Conservation (phyloP, 64 coral and sea anemone species). For the Pachyseris speciosa region DNA sequence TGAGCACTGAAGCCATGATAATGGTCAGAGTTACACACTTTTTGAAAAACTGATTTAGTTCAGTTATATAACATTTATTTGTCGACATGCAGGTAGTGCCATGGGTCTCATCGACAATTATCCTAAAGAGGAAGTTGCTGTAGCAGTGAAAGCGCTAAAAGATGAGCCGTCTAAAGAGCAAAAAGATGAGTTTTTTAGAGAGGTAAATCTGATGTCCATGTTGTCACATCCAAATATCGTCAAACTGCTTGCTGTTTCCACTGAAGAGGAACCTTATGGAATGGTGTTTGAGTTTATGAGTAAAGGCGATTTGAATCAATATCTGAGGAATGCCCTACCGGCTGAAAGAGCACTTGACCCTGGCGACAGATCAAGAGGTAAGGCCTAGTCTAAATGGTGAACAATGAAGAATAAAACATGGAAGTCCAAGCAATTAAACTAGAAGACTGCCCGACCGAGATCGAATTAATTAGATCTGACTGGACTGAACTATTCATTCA, state of each 20-base stretch:
- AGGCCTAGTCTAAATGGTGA: background rate
- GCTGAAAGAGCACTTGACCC: slow-evolving; percentile 65
- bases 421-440: too few species aligned
- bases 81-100: slow-evolving; percentile 81
- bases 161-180: slow-evolving; percentile 82
- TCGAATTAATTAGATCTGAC: too few species aligned
- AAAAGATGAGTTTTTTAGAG: slow-evolving; percentile 87
- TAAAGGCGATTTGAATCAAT: slow-evolving; percentile 93
- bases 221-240: slow-evolving; percentile 90
- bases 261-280: slow-evolving; percentile 92
- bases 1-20: too few species aligned
- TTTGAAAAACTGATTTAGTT: too few species aligned
- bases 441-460: too few species aligned
- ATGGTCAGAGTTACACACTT: too few species aligned
- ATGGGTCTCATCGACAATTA: slow-evolving; percentile 65
- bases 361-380: slow-evolving; percentile 52
- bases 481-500: too few species aligned
- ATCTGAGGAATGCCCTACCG: slow-evolving; percentile 74
- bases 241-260: slow-evolving; percentile 84
- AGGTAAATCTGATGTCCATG: slow-evolving; percentile 91
- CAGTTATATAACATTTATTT: background rate
- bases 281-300: slow-evolving; percentile 99
- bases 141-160: slow-evolving; percentile 95
- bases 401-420: too few species aligned
- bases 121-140: slow-evolving; percentile 58